These are phyloP conservation scores for Dissostichus mawsoni DNA, from an alignment of 2,113 vertebrate genomes.

Conservation along the genomic window DNA sequence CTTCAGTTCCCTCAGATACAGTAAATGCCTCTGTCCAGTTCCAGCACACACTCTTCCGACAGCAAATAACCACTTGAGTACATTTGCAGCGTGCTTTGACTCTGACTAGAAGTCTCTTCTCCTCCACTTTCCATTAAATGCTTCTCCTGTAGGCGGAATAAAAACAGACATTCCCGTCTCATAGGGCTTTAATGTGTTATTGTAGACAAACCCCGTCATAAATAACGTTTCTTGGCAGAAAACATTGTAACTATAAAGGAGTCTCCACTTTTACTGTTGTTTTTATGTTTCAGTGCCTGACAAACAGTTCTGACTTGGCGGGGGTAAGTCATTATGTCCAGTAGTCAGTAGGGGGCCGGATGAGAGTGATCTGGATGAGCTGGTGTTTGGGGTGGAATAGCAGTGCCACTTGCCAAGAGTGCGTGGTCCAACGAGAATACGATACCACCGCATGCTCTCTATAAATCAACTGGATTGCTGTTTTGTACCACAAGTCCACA, in stretches of 20 bases:
- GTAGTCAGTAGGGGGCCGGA: constrained; percentile 47
- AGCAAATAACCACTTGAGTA: constrained; percentile 59
- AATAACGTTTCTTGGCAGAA: constrained; percentile 74
- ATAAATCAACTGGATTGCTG: constrained; percentile 60
- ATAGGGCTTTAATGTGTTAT: constrained; percentile 72
- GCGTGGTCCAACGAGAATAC: constrained; percentile 42
- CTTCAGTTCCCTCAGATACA: constrained; percentile 48
- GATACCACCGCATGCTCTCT: constrained; percentile 44
- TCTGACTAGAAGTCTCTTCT: constrained; percentile 44
- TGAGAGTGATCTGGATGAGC: constrained; percentile 28
- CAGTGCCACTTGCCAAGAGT: constrained; percentile 33
- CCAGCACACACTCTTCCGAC: constrained; percentile 43
- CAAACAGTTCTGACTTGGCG: constrained; percentile 51
- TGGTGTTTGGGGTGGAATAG: constrained; percentile 40
- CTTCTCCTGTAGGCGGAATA: constrained; percentile 55
- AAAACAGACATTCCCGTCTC: constrained; percentile 59
- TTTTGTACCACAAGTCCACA: constrained; percentile 46
- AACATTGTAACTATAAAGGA: constrained; percentile 59
- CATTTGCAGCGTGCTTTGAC: constrained; percentile 54
- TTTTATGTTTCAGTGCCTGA: constrained; percentile 58
- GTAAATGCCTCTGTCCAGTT: constrained; percentile 33
- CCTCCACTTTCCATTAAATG: constrained; percentile 54
- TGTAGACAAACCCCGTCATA: constrained; percentile 71
- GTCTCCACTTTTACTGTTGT: constrained; percentile 54
- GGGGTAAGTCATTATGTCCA: constrained; percentile 52